Conservation (phyloP, 2,113 vertebrate genomes). For the Panurus biarmicus region DNA sequence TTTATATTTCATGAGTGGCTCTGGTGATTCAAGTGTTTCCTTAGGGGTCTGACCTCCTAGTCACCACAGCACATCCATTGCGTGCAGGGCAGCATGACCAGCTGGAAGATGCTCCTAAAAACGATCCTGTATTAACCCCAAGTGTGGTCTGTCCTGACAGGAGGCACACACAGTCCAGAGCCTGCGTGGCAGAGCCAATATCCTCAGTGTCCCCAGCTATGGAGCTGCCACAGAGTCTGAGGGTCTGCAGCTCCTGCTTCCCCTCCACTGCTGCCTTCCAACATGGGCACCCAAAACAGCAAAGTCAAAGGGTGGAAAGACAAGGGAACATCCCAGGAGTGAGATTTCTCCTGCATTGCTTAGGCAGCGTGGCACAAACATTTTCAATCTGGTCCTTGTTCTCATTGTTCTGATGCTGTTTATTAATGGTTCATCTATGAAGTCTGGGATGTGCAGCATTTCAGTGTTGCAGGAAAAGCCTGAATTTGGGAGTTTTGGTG, state of each 20-base stretch:
- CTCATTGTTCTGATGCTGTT: not conserved
- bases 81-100: not conserved
- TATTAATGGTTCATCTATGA: not conserved
- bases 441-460: not conserved
- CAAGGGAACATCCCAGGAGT: fast-evolving
- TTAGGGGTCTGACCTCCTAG: not conserved
- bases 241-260: not conserved
- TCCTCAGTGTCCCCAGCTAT: not conserved
- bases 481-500: not conserved
- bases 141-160: not conserved
- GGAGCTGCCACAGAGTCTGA: not conserved
- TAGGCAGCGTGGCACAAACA: not conserved
- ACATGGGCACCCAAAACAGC: not conserved
- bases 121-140: not conserved
- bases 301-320: not conserved
- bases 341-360: not conserved
- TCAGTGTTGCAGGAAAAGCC: not conserved
- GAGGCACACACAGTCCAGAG: not conserved
- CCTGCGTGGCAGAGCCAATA: not conserved
- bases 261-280: not conserved
- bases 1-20: not conserved
- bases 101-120: not conserved
- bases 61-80: fast-evolving
- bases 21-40: not conserved
- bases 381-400: not conserved